Base-by-base conservation (phyloP, 2,888 invertebrate species). In the Catocala fraxini region DNA sequence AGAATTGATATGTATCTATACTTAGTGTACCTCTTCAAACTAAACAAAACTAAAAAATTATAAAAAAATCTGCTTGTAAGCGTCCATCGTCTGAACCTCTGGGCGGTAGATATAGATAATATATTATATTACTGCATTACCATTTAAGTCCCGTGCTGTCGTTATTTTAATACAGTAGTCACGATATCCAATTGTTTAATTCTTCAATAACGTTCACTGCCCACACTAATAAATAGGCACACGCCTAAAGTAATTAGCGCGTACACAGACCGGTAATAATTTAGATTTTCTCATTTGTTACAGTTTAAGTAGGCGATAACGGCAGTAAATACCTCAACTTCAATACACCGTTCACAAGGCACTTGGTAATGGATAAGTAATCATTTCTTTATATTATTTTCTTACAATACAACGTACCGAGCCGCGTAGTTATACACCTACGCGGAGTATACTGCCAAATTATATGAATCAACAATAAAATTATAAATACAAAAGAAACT, bases 301-400 rank as follows among this genome's bases (percentile, higher is more conserved):
- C 83, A 81, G 82, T 57, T 65, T 57, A 63, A 71, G 57, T 59
- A 51, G 58, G 65, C 51, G 60, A 63, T 65, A 67, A 60, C 64
- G 60, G 51, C 49, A 59, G 61, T 63, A 73, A 70, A 65, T 63
- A 59, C 61, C 55, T 65, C 57, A 70, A 66, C 51, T 53, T 59
- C 43, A 56, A 43, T 62, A 66, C 63, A 47, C 42, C 43, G 48
- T 68, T 61, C 54, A 58, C 55, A 49, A 25, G 25, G 25, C 25
- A 25, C 25, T 3, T 25, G 68, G 56, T 71, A 76, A 82, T 82
- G 82, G 75, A 83, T 82, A 68, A 82, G 82, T 75, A 68, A 59
- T 52, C 3, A 62, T 39, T 12, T 56, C 46, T 39, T 39, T 39
- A 7, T 6, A 39, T 39, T 6, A 5, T 5, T 39, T 39, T 39